Percentiles rank a stretch among this genome's conserved stretches.
Evolutionary conservation across 2,888 invertebrate species (phyloP).

Genomic region (Scrobipalpa atriplicella): DNA sequence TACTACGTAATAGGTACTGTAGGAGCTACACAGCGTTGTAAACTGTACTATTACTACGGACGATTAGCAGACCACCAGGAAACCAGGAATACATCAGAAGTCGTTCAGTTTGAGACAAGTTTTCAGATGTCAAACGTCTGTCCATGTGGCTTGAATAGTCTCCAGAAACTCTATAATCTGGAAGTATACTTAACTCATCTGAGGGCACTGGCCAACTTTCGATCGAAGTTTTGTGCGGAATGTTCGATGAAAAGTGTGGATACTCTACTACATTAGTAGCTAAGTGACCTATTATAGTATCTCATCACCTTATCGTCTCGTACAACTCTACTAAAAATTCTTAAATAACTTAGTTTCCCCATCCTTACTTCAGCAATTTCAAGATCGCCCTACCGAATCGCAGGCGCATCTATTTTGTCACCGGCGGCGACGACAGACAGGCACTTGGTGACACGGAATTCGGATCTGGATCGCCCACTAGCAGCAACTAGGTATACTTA

Average conservation of each 20-base stretch:
- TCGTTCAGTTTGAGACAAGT: background rate
- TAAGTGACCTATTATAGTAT: too few relatives aligned
- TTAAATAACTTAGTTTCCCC: too few relatives aligned
- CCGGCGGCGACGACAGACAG: constrained; percentile 22
- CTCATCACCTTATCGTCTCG: too few relatives aligned
- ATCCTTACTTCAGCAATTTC: too few relatives aligned
- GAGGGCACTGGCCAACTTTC: too few relatives aligned
- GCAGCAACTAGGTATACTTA: constrained; percentile 42
- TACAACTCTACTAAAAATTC: too few relatives aligned
- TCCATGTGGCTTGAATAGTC: background rate
- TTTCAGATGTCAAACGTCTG: background rate
- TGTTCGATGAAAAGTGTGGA: too few relatives aligned
- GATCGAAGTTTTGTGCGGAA: too few relatives aligned
- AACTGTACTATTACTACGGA: background rate
- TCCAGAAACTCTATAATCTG: background rate
- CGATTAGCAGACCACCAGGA: constrained; percentile 4
- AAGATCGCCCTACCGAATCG: background rate
- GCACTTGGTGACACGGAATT: constrained; percentile 61
- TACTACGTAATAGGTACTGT: too few relatives aligned
- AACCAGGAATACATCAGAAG: background rate
- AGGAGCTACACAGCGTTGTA: background rate
- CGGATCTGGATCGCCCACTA: constrained; percentile 68
- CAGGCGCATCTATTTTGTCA: constrained; percentile 21
- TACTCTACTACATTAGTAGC: too few relatives aligned
- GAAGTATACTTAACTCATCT: too few relatives aligned